Evolutionary conservation across 2,888 invertebrate species (phyloP).

Genomic region (Troides aeacus): DNA sequence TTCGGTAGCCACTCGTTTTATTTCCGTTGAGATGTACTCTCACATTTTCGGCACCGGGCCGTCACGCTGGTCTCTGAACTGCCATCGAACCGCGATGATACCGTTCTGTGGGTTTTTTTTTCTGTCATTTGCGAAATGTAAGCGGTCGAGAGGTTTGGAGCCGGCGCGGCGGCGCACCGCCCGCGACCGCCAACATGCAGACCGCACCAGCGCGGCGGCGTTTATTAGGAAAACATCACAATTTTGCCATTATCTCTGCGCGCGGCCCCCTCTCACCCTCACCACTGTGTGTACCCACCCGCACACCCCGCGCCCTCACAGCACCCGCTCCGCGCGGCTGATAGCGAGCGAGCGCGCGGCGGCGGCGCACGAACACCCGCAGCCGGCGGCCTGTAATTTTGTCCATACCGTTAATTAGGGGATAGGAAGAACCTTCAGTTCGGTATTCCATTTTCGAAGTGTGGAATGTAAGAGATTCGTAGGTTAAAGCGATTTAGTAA

Average conservation of each 20-base stretch:
- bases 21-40: conserved; percentile 39
- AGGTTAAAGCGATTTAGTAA: conserved; percentile 75
- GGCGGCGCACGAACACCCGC: conserved; percentile 50
- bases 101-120: conserved; percentile 23
- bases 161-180: conserved; percentile 31
- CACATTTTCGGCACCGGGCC: conserved; percentile 33
- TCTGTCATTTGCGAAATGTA: conserved; percentile 8
- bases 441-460: conserved; percentile 71
- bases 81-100: conserved; percentile 38
- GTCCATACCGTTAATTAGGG: conserved; percentile 73
- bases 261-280: conserved; percentile 46
- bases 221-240: conserved; percentile 75
- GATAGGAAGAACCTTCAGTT: conserved; percentile 58
- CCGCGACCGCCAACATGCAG: not conserved
- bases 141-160: conserved; percentile 31
- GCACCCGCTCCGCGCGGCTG: conserved; percentile 61
- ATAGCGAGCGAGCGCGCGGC: conserved; percentile 60
- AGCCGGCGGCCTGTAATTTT: conserved; percentile 70
- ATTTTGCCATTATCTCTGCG: conserved; percentile 75
- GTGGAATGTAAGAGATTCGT: conserved; percentile 74
- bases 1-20: conserved; percentile 48
- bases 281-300: too few species aligned
- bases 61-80: conserved; percentile 46
- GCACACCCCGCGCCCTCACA: too few species aligned
- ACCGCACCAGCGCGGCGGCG: conserved; percentile 27